Evolutionary conservation across 2,113 vertebrate genomes (phyloP).

Genomic region (Leptosomus discolor): DNA sequence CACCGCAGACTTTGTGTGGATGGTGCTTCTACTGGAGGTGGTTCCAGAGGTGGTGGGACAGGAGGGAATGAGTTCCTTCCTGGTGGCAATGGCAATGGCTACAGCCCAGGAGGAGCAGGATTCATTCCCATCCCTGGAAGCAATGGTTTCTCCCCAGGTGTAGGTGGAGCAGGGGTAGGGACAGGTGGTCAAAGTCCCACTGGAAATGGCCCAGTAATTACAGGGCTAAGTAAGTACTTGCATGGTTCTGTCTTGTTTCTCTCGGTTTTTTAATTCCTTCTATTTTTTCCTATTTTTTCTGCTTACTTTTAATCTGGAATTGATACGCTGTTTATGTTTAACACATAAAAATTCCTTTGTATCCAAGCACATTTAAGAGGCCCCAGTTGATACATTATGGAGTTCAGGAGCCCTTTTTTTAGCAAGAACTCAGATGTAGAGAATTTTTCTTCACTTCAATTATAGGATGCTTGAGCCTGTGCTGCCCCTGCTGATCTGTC

Average conservation of each 20-base stretch:
- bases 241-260: neutral
- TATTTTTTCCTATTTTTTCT: neutral
- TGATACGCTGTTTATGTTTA: rapidly evolving
- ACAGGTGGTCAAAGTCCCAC: slow-evolving; percentile 55
- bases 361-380: neutral
- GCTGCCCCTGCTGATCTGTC: neutral
- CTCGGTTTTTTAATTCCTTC: neutral
- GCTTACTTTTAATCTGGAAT: neutral
- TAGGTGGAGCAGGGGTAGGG: slow-evolving; percentile 53
- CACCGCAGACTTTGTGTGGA: slow-evolving; percentile 79
- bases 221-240: slow-evolving; percentile 74
- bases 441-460: neutral
- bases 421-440: neutral
- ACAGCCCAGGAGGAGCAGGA: slow-evolving; percentile 63
- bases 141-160: slow-evolving; percentile 73
- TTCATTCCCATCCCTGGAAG: slow-evolving; percentile 74
- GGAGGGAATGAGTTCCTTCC: slow-evolving; percentile 59
- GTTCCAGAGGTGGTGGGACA: slow-evolving; percentile 65
- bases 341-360: neutral
- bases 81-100: slow-evolving; percentile 60
- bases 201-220: slow-evolving; percentile 68
- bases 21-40: slow-evolving; percentile 52
- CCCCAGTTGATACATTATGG: neutral
- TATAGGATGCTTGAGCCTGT: neutral
- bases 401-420: neutral